Percentiles rank a stretch among this genome's conserved stretches.
phyloP scores from a whole-genome alignment of 53 echinoderm and acorn worm genomes.

The Zoroaster sp. region DNA sequence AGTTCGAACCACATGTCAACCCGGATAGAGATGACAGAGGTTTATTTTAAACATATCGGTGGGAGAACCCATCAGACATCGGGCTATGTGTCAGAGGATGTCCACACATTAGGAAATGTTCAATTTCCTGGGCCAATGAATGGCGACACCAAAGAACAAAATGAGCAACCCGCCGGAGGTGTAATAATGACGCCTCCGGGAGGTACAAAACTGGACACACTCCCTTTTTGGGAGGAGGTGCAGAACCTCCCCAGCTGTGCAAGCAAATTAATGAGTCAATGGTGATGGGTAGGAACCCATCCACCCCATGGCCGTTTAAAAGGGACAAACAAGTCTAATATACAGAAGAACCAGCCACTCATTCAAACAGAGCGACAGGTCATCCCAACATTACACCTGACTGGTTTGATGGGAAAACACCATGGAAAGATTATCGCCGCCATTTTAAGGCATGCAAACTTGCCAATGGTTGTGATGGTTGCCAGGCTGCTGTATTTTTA shows the following conservation, averaged over 20 bases:
- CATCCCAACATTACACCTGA: too few species aligned
- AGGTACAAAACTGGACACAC: neutral
- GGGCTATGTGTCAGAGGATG: too few species aligned
- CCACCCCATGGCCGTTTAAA: neutral
- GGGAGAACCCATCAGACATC: too few species aligned
- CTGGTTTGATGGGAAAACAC: constrained; percentile 21
- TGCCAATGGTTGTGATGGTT: constrained; percentile 7
- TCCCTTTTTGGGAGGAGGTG: neutral
- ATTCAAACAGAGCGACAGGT: neutral
- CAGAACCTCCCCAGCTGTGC: too few species aligned
- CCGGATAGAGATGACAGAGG: neutral
- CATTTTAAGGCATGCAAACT: constrained; percentile 26
- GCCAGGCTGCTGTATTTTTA: constrained; percentile 11
- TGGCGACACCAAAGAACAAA: neutral
- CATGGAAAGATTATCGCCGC: constrained; percentile 21
- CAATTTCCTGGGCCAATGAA: too few species aligned
- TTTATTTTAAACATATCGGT: too few species aligned
- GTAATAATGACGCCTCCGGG: neutral
- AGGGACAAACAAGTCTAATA: neutral
- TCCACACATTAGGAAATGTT: too few species aligned
- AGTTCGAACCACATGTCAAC: neutral
- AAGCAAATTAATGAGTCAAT: neutral
- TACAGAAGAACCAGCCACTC: neutral
- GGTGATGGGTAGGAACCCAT: neutral
- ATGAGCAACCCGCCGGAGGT: neutral